phyloP scores from a whole-genome alignment of 2,113 vertebrate genomes.

The Gallinago paraguaiae region DNA sequence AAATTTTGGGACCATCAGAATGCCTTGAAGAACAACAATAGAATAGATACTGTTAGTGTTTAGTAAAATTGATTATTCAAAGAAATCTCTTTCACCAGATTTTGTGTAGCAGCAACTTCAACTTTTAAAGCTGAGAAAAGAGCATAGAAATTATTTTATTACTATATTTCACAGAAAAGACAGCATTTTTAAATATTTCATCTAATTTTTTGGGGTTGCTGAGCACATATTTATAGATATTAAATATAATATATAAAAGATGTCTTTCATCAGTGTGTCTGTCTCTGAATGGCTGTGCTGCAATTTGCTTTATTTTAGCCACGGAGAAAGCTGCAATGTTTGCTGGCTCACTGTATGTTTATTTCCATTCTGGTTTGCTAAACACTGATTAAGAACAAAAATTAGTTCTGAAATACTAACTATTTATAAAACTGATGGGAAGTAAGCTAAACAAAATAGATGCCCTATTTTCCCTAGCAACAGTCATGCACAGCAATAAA shows the following conservation, averaged over 20 bases:
- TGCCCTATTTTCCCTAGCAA: conserved; percentile 66
- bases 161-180: conserved; percentile 41
- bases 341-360: conserved; percentile 49
- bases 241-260: conserved; percentile 44
- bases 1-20: conserved; percentile 12
- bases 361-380: conserved; percentile 65
- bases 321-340: conserved; percentile 39
- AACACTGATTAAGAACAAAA: conserved; percentile 65
- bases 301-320: conserved; percentile 55
- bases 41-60: not conserved
- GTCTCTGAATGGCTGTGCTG: conserved; percentile 51
- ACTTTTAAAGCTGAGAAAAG: conserved; percentile 29
- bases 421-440: conserved; percentile 58
- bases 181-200: conserved; percentile 41
- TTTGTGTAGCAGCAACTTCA: not conserved
- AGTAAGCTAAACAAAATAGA: conserved; percentile 57
- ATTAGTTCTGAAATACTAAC: conserved; percentile 51
- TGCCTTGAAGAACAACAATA: not conserved
- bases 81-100: conserved; percentile 3
- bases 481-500: conserved; percentile 55
- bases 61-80: not conserved
- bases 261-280: conserved; percentile 12
- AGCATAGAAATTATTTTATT: conserved; percentile 45
- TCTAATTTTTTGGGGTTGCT: conserved; percentile 40
- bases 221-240: not conserved